Conservation (phyloP, 2,797 vertebrate genomes). For the Decapterus maruadsi region DNA sequence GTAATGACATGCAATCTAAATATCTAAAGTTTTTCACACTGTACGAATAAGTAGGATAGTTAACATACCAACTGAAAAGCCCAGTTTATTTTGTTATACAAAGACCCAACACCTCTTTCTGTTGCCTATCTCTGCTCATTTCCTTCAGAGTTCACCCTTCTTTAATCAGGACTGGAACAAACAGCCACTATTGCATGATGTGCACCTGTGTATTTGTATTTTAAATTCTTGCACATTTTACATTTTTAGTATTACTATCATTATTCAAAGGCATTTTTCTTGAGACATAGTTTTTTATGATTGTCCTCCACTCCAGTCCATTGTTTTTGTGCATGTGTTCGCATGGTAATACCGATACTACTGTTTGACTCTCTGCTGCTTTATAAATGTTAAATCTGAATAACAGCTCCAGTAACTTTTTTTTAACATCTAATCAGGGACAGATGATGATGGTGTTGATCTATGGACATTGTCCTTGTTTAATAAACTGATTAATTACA, state of each 20-base stretch:
- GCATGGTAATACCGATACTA: background rate
- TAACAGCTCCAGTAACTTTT: background rate
- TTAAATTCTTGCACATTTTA: background rate
- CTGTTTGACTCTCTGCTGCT: background rate
- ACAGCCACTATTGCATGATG: too few relatives aligned
- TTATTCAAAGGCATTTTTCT: background rate
- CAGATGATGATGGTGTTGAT: background rate
- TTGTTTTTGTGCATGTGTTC: background rate
- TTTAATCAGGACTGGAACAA: background rate
- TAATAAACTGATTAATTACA: background rate
- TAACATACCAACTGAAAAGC: background rate
- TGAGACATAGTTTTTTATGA: background rate
- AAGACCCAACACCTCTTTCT: too few relatives aligned
- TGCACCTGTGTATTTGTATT: too few relatives aligned
- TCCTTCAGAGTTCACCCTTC: background rate
- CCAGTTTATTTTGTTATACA: background rate
- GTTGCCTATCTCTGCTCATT: conserved; percentile 1
- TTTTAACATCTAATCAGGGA: background rate
- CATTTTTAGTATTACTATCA: background rate
- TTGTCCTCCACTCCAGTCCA: background rate
- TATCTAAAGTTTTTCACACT: conserved; percentile 3
- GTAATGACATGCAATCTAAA: conserved; percentile 34
- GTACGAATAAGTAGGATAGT: background rate
- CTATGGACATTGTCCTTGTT: background rate
- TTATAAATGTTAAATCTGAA: background rate